phyloP scores from a whole-genome alignment of 1,140 invertebrate species.

The Hycleus cichorii region DNA sequence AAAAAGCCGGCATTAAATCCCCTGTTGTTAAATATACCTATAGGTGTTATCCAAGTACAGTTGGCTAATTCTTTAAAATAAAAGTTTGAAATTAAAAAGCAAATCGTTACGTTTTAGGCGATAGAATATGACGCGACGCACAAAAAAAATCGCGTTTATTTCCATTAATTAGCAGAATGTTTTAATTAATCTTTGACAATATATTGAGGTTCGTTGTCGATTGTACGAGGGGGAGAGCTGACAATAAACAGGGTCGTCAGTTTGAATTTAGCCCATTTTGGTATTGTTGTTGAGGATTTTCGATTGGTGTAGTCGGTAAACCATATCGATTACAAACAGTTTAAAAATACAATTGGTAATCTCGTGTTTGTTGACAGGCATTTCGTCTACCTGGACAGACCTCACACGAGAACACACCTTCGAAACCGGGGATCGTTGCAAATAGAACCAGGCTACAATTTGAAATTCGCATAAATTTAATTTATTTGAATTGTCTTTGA shows the following conservation, averaged over 20 bases:
- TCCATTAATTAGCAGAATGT: no score
- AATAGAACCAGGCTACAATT: no score
- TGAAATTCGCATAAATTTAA: no score
- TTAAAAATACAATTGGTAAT: constrained; percentile 39
- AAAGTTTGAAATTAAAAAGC: constrained; percentile 13
- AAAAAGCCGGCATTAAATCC: constrained; percentile 6
- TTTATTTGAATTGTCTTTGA: no score
- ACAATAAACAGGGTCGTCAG: background rate
- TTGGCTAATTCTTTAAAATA: constrained; percentile 11
- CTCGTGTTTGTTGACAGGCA: constrained; percentile 36
- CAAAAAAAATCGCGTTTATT: no score
- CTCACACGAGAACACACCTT: constrained; percentile 31
- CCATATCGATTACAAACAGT: constrained; percentile 38
- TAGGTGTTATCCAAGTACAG: constrained; percentile 6
- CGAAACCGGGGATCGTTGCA: no score
- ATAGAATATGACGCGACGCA: no score
- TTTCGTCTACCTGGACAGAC: constrained; percentile 27
- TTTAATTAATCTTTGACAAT: no score
- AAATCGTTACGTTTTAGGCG: background rate
- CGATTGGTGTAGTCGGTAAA: background rate
- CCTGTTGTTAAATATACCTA: background rate
- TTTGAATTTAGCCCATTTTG: background rate
- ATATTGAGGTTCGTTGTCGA: no score
- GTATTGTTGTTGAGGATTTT: background rate
- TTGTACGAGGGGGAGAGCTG: background rate